Base-by-base conservation (phyloP, 2,888 invertebrate species). In the Strigamia maritima region DNA sequence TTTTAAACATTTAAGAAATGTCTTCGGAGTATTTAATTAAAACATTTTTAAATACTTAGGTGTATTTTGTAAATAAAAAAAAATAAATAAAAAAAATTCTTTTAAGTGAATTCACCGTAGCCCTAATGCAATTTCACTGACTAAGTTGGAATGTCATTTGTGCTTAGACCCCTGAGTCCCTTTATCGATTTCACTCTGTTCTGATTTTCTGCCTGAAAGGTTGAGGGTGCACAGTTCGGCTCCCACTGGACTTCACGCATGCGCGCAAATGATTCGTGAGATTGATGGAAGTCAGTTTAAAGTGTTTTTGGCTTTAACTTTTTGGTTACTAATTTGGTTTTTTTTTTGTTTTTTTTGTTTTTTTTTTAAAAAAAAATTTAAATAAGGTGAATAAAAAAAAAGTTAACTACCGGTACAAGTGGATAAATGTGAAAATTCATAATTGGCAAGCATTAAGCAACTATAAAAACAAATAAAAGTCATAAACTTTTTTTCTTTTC, bases 51-150 rank as follows among this genome's bases (percentile, higher is more conserved):
- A 54, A 54, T 19, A 6, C 19, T 54, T n/a, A n/a, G n/a, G n/a
- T n/a, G n/a, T n/a, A n/a, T n/a, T n/a, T n/a, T n/a, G n/a, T n/a
- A n/a, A n/a, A n/a, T 44, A 44, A 14, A 44, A 44, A 44, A 44
- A 38, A 38, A 6, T 44, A 44, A 44, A 44, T 14, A 44, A 44
- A 16, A 70, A 70, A 70, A 49, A 12, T 19, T 28, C 26, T 70
- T 70, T 28, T 70, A 70, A 70, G 70, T 70, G 70, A 70, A 70
- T 70, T 70, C 70, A 70, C 70, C 70, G 28, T 70, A 26, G 70
- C 70, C 70, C 70, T 70, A 70, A 70, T 70, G 70, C 70, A 70
- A 70, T 70, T 70, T 70, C 70, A 70, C 70, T 70, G 70, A 70
- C 70, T 70, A 70, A 70, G 70, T 70, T 70, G 70, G 70, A 70